Conservation (phyloP, 1,140 invertebrate genomes). For the Dinothrombium tinctorium region DNA sequence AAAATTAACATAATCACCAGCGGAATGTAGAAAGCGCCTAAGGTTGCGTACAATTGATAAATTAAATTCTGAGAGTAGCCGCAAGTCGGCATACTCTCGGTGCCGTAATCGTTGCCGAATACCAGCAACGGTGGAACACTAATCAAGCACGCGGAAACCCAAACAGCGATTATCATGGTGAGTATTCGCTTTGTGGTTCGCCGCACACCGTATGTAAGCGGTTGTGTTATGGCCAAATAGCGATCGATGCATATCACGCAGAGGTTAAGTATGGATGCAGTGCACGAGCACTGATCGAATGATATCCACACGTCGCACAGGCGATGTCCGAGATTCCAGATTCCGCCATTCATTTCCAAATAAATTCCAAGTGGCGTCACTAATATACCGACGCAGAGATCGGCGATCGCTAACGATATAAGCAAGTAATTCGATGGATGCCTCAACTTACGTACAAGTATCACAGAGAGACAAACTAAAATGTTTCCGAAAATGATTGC, state of each 20-base stretch:
- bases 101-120: slow-evolving; percentile 46
- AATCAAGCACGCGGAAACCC: slow-evolving; percentile 73
- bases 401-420: slow-evolving; percentile 55
- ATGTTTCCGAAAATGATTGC: slow-evolving; percentile 71
- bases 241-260: slow-evolving; percentile 55
- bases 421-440: slow-evolving; percentile 47
- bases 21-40: slow-evolving; percentile 83
- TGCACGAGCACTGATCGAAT: slow-evolving; percentile 87
- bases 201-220: slow-evolving; percentile 69
- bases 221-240: slow-evolving; percentile 77
- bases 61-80: slow-evolving; percentile 22
- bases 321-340: slow-evolving; percentile 59
- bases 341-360: slow-evolving; percentile 44
- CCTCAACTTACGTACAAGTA: slow-evolving; percentile 51
- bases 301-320: slow-evolving; percentile 54
- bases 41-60: slow-evolving; percentile 65
- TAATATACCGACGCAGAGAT: slow-evolving; percentile 45
- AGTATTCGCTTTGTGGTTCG: slow-evolving; percentile 70
- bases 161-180: slow-evolving; percentile 60
- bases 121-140: slow-evolving; percentile 47
- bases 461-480: slow-evolving; percentile 58
- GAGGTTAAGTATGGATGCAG: slow-evolving; percentile 78
- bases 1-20: slow-evolving; percentile 89
- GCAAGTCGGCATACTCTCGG: slow-evolving; percentile 12
- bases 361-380: slow-evolving; percentile 49